Evolutionary conservation across 2,113 vertebrate species (phyloP).

Genomic region (Meleagris gallopavo): DNA sequence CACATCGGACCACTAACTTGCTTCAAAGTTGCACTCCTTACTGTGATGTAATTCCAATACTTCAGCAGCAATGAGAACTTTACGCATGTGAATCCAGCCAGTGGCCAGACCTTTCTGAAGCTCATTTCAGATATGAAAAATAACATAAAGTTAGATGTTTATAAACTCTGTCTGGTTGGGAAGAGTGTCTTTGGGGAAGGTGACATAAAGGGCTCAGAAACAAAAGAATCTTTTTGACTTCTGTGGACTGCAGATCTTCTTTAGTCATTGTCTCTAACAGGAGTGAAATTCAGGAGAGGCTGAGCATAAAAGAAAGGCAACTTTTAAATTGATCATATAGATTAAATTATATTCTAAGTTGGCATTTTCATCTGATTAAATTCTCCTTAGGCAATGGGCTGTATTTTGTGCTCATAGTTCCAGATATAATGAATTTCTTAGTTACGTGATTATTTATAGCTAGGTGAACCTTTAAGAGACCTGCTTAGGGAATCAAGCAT

Average conservation of each 20-base stretch:
- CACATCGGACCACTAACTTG: not conserved
- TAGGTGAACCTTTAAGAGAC: not conserved
- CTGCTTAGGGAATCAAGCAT: not conserved
- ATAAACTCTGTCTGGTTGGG: not conserved
- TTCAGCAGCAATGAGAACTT: not conserved
- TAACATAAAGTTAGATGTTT: not conserved
- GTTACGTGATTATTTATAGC: not conserved
- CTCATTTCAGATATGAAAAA: not conserved
- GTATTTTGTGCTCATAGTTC: not conserved
- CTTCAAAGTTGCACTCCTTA: not conserved
- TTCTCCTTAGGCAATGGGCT: not conserved
- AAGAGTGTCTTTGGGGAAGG: not conserved
- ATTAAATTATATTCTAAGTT: not conserved
- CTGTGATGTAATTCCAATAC: not conserved
- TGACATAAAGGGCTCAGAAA: not conserved
- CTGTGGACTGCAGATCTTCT: not conserved
- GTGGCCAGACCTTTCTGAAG: constrained; percentile 7
- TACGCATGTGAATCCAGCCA: not conserved
- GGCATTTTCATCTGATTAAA: not conserved
- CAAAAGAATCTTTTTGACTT: not conserved
- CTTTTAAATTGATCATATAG: not conserved
- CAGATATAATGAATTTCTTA: not conserved
- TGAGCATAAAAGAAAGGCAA: not conserved
- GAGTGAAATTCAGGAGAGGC: not conserved
- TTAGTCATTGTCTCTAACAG: not conserved